These are phyloP conservation scores for Nezara viridula DNA, from an alignment of 2,888 invertebrate genomes.

Conservation along the genomic window DNA sequence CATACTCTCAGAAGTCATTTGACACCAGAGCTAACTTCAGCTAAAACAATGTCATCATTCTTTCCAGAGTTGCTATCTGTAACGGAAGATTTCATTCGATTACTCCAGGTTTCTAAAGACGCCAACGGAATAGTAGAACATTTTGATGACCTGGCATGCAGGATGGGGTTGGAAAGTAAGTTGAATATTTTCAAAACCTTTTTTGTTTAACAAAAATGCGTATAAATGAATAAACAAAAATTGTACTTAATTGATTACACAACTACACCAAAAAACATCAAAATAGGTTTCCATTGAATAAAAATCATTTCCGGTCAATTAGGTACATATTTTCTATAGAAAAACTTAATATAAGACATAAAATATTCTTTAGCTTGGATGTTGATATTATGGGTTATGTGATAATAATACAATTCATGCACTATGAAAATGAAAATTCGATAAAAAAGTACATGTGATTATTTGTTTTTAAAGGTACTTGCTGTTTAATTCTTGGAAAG, in stretches of 20 bases:
- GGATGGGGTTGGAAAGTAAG: slow-evolving; percentile 85
- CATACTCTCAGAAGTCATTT: slow-evolving; percentile 79
- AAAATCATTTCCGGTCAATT: not conserved
- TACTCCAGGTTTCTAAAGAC: slow-evolving; percentile 73
- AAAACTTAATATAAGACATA: not conserved
- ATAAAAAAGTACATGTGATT: not conserved
- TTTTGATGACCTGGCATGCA: slow-evolving; percentile 82
- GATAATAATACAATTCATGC: not conserved
- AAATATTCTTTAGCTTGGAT: not conserved
- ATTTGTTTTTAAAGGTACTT: slow-evolving; percentile 74
- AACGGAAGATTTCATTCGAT: slow-evolving; percentile 82
- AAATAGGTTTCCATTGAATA: no score
- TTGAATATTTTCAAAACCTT: slow-evolving; percentile 63
- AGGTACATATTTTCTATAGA: not conserved
- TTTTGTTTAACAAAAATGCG: not conserved
- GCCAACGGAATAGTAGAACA: slow-evolving; percentile 72
- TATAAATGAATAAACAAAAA: no score
- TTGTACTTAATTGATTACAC: not conserved
- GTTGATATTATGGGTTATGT: not conserved
- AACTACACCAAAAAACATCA: not conserved
- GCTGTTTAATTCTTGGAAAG: slow-evolving; percentile 83
- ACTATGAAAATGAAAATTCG: no score
- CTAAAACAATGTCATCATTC: slow-evolving; percentile 81
- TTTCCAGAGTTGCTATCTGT: slow-evolving; percentile 82
- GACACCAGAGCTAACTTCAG: slow-evolving; percentile 83